Conservation (phyloP, 2,113 vertebrate genomes). For the Zapus hudsonius region DNA sequence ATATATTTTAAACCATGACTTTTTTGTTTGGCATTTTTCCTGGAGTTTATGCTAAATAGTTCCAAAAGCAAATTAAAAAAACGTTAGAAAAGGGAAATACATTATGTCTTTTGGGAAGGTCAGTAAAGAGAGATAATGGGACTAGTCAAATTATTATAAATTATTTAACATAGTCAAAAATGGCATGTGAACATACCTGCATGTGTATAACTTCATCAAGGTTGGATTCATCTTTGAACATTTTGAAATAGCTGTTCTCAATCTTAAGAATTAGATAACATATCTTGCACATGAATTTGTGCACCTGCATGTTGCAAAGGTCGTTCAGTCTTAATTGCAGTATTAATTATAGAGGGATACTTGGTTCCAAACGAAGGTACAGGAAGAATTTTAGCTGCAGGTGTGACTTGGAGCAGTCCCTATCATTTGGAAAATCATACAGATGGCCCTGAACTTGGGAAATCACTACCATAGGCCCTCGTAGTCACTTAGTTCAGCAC, state of each 20-base stretch:
- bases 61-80: background rate
- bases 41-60: conserved; percentile 31
- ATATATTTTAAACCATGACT: conserved; percentile 27
- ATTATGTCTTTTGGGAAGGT: background rate
- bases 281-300: background rate
- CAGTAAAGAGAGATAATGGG: background rate
- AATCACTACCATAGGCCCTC: background rate
- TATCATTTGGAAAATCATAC: background rate
- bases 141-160: background rate
- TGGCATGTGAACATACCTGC: background rate
- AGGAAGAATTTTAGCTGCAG: conserved; percentile 1
- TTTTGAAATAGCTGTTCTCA: conserved; percentile 26
- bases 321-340: background rate
- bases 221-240: conserved; percentile 20
- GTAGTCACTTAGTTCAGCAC: background rate
- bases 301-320: background rate
- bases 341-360: background rate
- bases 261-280: background rate
- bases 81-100: conserved; percentile 32
- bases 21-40: conserved; percentile 62
- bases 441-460: background rate
- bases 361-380: background rate
- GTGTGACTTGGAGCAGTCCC: background rate
- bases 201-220: conserved; percentile 23
- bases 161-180: background rate